Base-by-base conservation (phyloP, 2,888 invertebrate species). In the Apotomis betuletana region DNA sequence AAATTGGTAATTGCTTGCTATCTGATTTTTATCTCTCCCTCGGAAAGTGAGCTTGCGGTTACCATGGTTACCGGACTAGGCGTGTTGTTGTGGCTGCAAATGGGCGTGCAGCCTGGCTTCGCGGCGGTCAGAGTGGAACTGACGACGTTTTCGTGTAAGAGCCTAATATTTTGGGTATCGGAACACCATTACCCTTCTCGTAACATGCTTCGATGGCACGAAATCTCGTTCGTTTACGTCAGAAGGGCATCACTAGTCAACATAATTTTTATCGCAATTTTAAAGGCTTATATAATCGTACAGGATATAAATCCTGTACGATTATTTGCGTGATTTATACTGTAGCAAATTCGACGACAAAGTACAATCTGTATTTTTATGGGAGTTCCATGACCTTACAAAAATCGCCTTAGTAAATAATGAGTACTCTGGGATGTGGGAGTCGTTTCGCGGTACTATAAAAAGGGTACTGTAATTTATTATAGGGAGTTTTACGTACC, bases 41-140 rank as follows among this genome's bases (percentile, higher is more conserved):
- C 78, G 77, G 75, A 78, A 77, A 78, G 80, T 76, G 81, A 77
- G 78, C 78, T 80, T 81, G 74, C 75, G 79, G 84, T 91, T 84
- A 83, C 91, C 92, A 92, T 92, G 88, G 85, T 81, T 87, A 89
- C 90, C 80, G 77, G 78, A 83, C 76, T 83, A 82, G 74, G 77
- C 79, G 80, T 77, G 76, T 78, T 78, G 78, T 77, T 80, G 77
- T 76, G 78, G 78, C 77, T 77, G 78, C 75, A 74, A 77, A 76
- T 76, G 71, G 75, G 75, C 81, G 81, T 80, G 77, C 82, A 80
- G 79, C 79, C 87, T 79, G 80, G 88, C 83, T 76, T 85, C 85
- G 81, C 90, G 88, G 83, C 89, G 90, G 82, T 81, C 84, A 82
- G 83, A 85, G 84, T 80, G 81, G 75, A 83, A 93, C 92, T 93